Evolutionary conservation across 2,797 vertebrate genomes (phyloP).

Genomic region (Hafferia zeledoni): DNA sequence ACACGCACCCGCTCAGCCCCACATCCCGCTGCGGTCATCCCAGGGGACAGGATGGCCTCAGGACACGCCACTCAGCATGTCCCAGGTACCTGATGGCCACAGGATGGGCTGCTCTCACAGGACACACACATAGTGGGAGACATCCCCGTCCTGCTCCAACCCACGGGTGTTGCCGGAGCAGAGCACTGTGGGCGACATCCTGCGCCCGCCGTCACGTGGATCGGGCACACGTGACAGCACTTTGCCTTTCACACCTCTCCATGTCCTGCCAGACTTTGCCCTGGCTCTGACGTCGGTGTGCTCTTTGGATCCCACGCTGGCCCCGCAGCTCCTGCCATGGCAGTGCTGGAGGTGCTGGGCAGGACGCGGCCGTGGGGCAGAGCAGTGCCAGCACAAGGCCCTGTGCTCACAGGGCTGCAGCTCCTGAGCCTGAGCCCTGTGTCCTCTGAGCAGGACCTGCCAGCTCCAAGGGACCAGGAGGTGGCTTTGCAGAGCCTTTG

Average conservation of each 20-base stretch:
- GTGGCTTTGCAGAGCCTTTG: background rate
- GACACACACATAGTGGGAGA: accelerated
- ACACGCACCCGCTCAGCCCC: background rate
- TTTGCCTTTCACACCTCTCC: slow-evolving; percentile 17
- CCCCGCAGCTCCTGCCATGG: background rate
- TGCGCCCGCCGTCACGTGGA: background rate
- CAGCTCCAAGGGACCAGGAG: background rate
- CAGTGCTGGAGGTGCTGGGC: background rate
- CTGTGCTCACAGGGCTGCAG: accelerated
- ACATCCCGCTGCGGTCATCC: background rate
- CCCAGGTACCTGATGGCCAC: accelerated
- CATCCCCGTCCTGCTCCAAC: background rate
- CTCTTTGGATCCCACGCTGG: background rate
- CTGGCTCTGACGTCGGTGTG: background rate
- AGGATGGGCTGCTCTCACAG: background rate
- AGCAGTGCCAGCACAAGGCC: accelerated
- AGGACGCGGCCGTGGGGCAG: accelerated
- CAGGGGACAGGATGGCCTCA: background rate
- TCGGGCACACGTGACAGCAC: background rate
- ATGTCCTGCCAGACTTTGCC: slow-evolving; percentile 52
- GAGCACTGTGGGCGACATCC: accelerated
- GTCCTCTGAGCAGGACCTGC: background rate
- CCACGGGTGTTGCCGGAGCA: accelerated
- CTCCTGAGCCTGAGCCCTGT: background rate
- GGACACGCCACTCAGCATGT: background rate